Evolutionary conservation across 2,888 invertebrate genomes (phyloP), one percentile per base, ranked within the genome.

Genomic region (Xestoiulus laeticollis): DNA sequence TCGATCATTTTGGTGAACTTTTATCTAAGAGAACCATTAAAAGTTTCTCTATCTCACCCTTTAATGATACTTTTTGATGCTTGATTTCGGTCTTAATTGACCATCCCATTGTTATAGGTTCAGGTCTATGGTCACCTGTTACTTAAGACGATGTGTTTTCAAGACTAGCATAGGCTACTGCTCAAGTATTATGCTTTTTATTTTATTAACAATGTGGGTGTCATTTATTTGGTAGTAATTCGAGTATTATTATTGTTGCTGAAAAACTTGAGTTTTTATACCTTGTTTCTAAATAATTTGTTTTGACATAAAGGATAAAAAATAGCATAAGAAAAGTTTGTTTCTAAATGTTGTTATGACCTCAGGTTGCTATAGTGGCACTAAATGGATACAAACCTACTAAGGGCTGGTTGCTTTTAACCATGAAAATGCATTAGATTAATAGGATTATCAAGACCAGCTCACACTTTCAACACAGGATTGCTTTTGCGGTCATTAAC

Each of bases 401-500:
- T 78, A 78, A 14, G 78, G 78, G 78, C 78, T 30, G 78, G 30
- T 78, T 32, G 78, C 30, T 78, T 68, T 78, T 78, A 78, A 78
- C 78, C 78, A 78, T 78, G 78, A 78, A 78, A 78, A 78, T 78
- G 78, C 78, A 78, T 78, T 78, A 78, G 78, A 30, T 78, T 78
- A 78, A 78, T 30, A 32, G 78, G 78, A 78, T 78, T 78, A 78
- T 30, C 78, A 26, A 30, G 78, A 30, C 78, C 78, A 32, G 78
- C 78, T 78, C 78, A 78, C 78, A 78, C 78, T 78, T 78, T 30
- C 78, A 78, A 78, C 78, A 78, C 78, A 30, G 78, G 78, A 78
- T 78, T 78, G 78, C 78, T 78, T 78, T 78, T 78, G 78, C 78
- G 78, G 78, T 78, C 78, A 78, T 78, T 78, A 78, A 78, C 78